These are phyloP conservation scores for Ichneumon xanthorius DNA, from an alignment of 2,888 invertebrate genomes.

Conservation along the genomic window DNA sequence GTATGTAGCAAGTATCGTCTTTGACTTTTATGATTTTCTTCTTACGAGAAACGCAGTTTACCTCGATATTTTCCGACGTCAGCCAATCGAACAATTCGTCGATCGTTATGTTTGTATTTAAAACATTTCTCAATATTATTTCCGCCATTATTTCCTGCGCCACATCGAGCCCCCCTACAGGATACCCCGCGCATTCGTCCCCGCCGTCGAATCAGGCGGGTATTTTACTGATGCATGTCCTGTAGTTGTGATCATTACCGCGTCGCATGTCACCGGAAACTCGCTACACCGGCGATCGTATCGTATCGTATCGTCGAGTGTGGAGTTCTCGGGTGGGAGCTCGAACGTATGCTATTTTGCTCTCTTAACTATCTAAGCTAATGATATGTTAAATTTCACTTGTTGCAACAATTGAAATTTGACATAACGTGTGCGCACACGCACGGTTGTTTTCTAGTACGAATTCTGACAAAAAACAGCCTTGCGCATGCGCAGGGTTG, in stretches of 20 bases:
- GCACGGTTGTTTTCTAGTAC: too few species aligned
- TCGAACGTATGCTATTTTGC: too few species aligned
- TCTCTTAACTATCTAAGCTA: too few species aligned
- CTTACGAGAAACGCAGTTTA: conserved; percentile 53
- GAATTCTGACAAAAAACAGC: too few species aligned
- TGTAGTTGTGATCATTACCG: background rate
- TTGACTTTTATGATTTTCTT: background rate
- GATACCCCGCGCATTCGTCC: background rate
- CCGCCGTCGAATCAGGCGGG: background rate
- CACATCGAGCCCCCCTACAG: background rate
- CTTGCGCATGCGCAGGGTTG: too few species aligned
- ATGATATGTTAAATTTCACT: too few species aligned
- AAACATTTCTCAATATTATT: conserved; percentile 71
- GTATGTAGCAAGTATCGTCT: background rate
- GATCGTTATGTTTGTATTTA: conserved; percentile 71
- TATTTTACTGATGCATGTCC: background rate
- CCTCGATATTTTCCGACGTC: conserved; percentile 72
- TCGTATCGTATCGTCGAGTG: too few species aligned
- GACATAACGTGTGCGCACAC: too few species aligned
- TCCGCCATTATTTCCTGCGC: conserved; percentile 70
- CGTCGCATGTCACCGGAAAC: background rate
- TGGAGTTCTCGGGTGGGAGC: too few species aligned
- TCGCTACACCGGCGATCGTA: background rate
- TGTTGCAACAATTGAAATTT: too few species aligned
- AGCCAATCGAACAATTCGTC: conserved; percentile 75